These are phyloP conservation scores for Sinonovacula constricta DNA, from an alignment of 1,140 invertebrate genomes.

Conservation along the genomic window DNA sequence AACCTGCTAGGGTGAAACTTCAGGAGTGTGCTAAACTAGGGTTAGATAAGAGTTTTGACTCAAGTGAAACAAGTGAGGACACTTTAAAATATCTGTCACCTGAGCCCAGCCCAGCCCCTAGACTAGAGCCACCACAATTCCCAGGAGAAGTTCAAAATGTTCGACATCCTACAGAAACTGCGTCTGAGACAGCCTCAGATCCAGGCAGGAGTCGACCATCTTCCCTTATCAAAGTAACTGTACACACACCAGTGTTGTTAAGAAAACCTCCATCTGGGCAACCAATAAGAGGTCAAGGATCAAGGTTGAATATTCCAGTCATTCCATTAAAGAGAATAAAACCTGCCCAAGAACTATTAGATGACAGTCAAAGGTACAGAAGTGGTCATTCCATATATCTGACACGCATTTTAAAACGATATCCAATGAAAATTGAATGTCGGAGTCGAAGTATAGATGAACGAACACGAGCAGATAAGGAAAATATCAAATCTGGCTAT, in stretches of 20 bases:
- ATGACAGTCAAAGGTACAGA: constrained; percentile 72
- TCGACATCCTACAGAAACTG: constrained; percentile 10
- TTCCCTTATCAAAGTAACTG: constrained; percentile 37
- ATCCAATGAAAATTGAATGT: constrained; percentile 59
- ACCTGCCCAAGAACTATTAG: constrained; percentile 72
- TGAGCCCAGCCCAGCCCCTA: constrained; percentile 35
- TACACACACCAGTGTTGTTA: constrained; percentile 47
- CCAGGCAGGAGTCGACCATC: constrained; percentile 34
- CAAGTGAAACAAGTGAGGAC: constrained; percentile 49
- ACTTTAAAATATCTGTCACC: constrained; percentile 41
- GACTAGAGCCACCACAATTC: constrained; percentile 28
- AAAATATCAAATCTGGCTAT: constrained; percentile 69
- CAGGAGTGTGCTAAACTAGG: constrained; percentile 8
- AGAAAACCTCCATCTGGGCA: constrained; percentile 32
- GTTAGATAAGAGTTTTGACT: constrained; percentile 40
- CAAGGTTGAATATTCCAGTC: constrained; percentile 35
- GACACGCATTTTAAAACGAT: constrained; percentile 67
- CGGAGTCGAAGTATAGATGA: constrained; percentile 35
- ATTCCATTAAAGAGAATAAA: constrained; percentile 61
- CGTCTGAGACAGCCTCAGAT: constrained; percentile 45
- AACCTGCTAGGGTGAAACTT: constrained; percentile 4
- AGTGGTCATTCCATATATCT: constrained; percentile 70
- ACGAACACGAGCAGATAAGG: constrained; percentile 58
- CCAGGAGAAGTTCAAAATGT: constrained; percentile 7
- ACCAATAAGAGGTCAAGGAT: constrained; percentile 13